phyloP scores from a whole-genome alignment of 2,113 vertebrate species.

The Catharus minimus region DNA sequence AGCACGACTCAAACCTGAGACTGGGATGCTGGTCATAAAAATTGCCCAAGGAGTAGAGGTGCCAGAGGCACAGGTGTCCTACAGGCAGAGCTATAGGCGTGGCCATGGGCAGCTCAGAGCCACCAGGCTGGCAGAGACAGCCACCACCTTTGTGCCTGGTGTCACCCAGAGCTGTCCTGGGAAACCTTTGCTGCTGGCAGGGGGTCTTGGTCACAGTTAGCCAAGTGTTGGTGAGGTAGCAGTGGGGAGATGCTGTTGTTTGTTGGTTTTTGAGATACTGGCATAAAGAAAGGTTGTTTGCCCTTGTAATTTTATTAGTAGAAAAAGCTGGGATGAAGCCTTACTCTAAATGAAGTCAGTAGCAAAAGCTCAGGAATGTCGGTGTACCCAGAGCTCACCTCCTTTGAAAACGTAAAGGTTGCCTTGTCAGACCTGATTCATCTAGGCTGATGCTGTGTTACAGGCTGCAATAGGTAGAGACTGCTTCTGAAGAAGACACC shows the following conservation, averaged over 20 bases:
- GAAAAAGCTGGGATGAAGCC: background rate
- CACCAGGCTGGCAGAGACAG: background rate
- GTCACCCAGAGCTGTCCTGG: background rate
- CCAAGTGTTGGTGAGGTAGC: background rate
- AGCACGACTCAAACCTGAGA: background rate
- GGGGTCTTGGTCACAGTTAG: rapidly evolving
- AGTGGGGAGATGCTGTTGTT: background rate
- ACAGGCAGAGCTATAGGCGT: rapidly evolving
- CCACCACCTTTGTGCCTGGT: background rate
- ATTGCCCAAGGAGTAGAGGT: rapidly evolving
- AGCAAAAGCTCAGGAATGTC: background rate
- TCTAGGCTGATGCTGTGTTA: background rate
- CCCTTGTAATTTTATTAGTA: background rate
- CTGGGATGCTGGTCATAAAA: background rate
- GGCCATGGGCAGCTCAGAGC: background rate
- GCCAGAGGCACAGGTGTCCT: background rate
- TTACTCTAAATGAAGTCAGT: background rate
- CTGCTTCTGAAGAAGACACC: background rate
- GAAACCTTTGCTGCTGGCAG: background rate
- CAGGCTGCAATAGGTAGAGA: background rate
- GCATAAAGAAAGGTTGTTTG: background rate
- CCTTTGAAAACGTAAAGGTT: background rate
- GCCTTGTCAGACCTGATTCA: background rate
- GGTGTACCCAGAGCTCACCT: background rate
- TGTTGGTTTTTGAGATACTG: background rate